Evolutionary conservation across 2,797 vertebrate species (phyloP).

Genomic region (Labroides dimidiatus): DNA sequence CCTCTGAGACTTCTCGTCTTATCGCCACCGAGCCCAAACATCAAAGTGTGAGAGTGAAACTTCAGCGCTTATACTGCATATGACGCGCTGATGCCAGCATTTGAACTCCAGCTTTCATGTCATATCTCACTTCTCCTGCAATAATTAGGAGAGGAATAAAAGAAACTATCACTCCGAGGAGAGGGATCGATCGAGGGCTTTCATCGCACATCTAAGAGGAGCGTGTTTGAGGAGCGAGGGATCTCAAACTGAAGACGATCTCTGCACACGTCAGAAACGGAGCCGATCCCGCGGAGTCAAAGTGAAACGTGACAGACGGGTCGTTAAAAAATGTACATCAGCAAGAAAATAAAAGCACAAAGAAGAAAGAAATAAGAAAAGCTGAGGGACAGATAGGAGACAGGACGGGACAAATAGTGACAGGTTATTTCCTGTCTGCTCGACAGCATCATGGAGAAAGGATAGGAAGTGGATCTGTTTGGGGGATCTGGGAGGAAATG

Average conservation of each 20-base stretch:
- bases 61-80: slow-evolving; percentile 21
- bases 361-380: slow-evolving; percentile 3
- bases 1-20: slow-evolving; percentile 36
- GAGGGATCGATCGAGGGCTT: slow-evolving; percentile 30
- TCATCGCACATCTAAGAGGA: slow-evolving; percentile 38
- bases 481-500: slow-evolving; percentile 63
- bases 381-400: slow-evolving; percentile 5
- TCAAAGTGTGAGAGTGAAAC: slow-evolving; percentile 54
- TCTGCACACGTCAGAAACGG: neutral
- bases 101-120: slow-evolving; percentile 47
- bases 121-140: slow-evolving; percentile 18
- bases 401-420: slow-evolving; percentile 33
- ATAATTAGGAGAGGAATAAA: slow-evolving; percentile 25
- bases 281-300: neutral
- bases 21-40: slow-evolving; percentile 48
- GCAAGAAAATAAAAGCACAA: slow-evolving; percentile 4
- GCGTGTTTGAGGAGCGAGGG: neutral
- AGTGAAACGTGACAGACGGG: slow-evolving; percentile 17
- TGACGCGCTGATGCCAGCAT: neutral
- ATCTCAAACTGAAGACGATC: slow-evolving; percentile 44
- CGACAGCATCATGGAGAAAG: slow-evolving; percentile 55
- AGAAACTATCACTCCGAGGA: slow-evolving; percentile 12
- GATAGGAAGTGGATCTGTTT: slow-evolving; percentile 54
- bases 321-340: neutral
- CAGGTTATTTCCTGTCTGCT: slow-evolving; percentile 68